Base-by-base conservation (phyloP, 2,888 invertebrate genomes). In the Drosophila phalerata region DNA sequence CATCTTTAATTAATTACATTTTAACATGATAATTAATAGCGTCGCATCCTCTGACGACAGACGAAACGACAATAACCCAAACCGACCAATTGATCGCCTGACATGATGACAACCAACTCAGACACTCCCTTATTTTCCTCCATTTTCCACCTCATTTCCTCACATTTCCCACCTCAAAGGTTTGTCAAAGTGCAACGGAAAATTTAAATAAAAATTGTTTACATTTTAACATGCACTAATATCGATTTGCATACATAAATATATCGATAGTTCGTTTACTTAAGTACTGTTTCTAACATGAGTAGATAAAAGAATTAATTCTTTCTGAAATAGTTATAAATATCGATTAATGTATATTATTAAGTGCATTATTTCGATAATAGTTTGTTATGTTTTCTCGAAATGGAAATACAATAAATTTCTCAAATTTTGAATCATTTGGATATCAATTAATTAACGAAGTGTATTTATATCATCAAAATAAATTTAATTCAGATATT, bases 1-100 rank as follows among this genome's bases (percentile, higher is more conserved):
- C 85, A 87, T 87, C 80, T 85, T 85, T 87, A 85, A 85, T 85
- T 85, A 85, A 85, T 87, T 85, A 85, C 85, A 85, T 85, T 85
- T 85, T 85, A 85, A 85, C 85, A 81, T 85, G 85, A 85, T 85
- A 85, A 85, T 85, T 85, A 85, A 85, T 85, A 85, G 85, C 74
- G 69, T 75, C 74, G 78, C 69, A 68, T 68, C 70, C 73, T 57
- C 66, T 43, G 82, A 73, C 75, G 77, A 66, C 75, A 66, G 61
- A 56, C 67, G 64, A 42, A 56, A 68, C 61, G 69, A 58, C 55
- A 45, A 62, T 56, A 53, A 22, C 40, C 61, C 72, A 57, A 66
- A 49, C 66, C 57, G 45, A 72, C 55, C 73, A 73, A 76, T 76
- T 73, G 76, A 76, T 76, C 77, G 76, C 55, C 55, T 56, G 65